A percentile compares a stretch with the other conserved stretches of the same genome.
phyloP scores from a whole-genome alignment of 2,113 vertebrate species.

The Etheostoma cragini region DNA sequence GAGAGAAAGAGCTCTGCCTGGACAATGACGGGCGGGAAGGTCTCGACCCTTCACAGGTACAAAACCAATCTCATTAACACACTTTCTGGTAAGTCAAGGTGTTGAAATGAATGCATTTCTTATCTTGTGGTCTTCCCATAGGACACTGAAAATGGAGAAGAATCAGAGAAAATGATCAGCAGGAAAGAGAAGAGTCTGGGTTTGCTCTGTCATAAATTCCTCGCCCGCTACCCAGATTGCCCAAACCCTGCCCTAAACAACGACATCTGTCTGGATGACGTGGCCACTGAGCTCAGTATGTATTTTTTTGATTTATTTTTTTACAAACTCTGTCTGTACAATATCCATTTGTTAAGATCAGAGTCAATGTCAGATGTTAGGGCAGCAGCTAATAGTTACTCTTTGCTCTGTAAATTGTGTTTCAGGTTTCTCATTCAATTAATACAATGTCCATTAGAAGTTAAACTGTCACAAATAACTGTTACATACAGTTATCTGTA shows the following conservation, averaged over 20 bases:
- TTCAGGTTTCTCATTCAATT: background rate
- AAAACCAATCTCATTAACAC: background rate
- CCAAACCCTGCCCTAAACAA: constrained; percentile 88
- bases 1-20: constrained; percentile 87
- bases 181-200: constrained; percentile 97
- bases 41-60: constrained; percentile 84
- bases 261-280: constrained; percentile 94
- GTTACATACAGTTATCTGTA: background rate
- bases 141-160: constrained; percentile 90
- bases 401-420: background rate
- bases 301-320: too few relatives aligned
- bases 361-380: background rate
- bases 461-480: background rate
- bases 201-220: constrained; percentile 93
- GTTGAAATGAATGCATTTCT: background rate
- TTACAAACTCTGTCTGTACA: background rate
- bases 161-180: constrained; percentile 91
- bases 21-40: constrained; percentile 75
- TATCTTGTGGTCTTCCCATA: constrained; percentile 46
- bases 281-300: constrained; percentile 93
- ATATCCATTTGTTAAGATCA: background rate
- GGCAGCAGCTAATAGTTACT: background rate
- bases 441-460: background rate
- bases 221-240: constrained; percentile 91
- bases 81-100: background rate